Base-by-base conservation (phyloP, 2,113 vertebrate species). In the Parotia lawesii region DNA sequence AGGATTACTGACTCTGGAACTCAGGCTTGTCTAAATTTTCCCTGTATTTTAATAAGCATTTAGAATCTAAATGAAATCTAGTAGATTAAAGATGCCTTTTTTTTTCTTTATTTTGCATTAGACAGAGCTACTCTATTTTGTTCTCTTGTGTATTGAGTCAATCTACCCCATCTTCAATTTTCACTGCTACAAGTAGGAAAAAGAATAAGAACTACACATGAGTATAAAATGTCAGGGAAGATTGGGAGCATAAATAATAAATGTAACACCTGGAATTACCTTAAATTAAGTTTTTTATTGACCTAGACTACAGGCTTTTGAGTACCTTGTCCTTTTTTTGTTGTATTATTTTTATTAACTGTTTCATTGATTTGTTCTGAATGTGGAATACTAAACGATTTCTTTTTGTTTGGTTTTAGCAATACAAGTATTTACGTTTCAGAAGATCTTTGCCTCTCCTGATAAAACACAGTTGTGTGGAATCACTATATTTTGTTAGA, bases 341-440 rank as follows among this genome's bases (percentile, higher is more conserved):
- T 40, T 54, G 19, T 27, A 31, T 57, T 73, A 8, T 51, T 88
- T 88, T 66, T 38, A 73, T 48, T 35, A 37, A 74, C 11, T 8
- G 12, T 60, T 50, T 71, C 2, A 31, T 28, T 60, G 42, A 3
- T 62, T 54, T 40, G 17, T 72, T 74, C 40, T 73, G 35, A 9
- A 48, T 42, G 40, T 15, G 25, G n/a, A 91, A 64, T 77, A 28
- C 62, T 91, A 29, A 96, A 51, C 40, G 75, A 10, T 29, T 69
- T 37, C 2, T 47, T 61, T 61, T 54, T 71, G 24, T 81, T 96
- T 89, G 35, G 73, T 97, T 96, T 87, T 87, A 99, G 99, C 99
- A 99, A 98, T 99, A 98, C 97, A 99, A 99, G 95, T 99, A 99
- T 87, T 97, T 99, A 65, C 98, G 97, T 69, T 99, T 99, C 96